Evolutionary conservation across 2,113 vertebrate species (phyloP).

Genomic region (Arothron firmamentum): DNA sequence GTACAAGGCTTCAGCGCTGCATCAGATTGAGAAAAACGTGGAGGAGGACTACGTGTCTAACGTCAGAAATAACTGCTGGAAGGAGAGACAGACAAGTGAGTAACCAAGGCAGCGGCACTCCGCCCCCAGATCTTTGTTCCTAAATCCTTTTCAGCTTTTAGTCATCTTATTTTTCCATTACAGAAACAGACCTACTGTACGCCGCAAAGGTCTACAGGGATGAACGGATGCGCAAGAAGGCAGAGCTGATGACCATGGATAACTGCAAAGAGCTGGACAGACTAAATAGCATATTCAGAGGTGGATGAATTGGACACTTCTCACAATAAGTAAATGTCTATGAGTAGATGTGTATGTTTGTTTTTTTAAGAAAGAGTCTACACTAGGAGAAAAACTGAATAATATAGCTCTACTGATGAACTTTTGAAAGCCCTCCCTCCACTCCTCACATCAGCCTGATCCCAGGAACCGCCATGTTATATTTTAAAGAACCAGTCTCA

Average conservation of each 20-base stretch:
- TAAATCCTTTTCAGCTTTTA: not conserved
- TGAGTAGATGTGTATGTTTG: slow-evolving; percentile 26
- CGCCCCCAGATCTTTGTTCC: not conserved
- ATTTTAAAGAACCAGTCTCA: slow-evolving; percentile 37
- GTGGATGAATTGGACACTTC: slow-evolving; percentile 78
- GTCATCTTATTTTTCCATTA: slow-evolving; percentile 19
- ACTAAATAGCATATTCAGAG: slow-evolving; percentile 89
- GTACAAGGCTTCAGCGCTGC: slow-evolving; percentile 85
- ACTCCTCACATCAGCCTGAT: slow-evolving; percentile 32
- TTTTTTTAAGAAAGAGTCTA: slow-evolving; percentile 57
- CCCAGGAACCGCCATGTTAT: slow-evolving; percentile 46
- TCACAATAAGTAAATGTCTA: slow-evolving; percentile 63
- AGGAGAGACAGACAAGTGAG: slow-evolving; percentile 96
- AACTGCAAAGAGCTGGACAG: slow-evolving; percentile 94
- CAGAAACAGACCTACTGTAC: slow-evolving; percentile 94
- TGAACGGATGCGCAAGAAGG: slow-evolving; percentile 88
- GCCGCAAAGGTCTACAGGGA: slow-evolving; percentile 95
- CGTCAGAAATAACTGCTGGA: slow-evolving; percentile 97
- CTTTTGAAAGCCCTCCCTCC: slow-evolving; percentile 18
- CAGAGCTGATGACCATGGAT: slow-evolving; percentile 92
- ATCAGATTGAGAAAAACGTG: slow-evolving; percentile 94
- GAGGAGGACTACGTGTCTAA: slow-evolving; percentile 96
- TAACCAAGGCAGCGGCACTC: not conserved
- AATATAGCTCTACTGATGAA: slow-evolving; percentile 57
- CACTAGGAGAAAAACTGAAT: slow-evolving; percentile 54